A percentile compares a stretch with the other conserved stretches of the same genome.
These are phyloP conservation scores for Zaprionus ornatus DNA, from an alignment of 1,140 invertebrate species.

Conservation along the genomic window DNA sequence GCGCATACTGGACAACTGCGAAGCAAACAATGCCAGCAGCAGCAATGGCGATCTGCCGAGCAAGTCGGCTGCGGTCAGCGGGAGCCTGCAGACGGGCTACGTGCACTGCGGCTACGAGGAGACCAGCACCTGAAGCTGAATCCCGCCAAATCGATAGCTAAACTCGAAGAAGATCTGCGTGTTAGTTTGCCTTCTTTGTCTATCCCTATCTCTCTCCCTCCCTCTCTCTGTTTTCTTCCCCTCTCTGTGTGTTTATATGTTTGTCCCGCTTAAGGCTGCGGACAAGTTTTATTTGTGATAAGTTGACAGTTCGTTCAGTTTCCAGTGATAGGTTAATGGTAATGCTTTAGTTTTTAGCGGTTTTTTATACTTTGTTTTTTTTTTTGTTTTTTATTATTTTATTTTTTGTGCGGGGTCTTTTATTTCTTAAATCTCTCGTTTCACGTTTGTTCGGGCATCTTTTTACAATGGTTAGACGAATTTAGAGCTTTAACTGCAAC, in stretches of 20 bases:
- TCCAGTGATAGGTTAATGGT: background rate
- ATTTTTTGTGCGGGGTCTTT: background rate
- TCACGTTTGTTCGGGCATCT: constrained; percentile 7
- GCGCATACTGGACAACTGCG: constrained; percentile 67
- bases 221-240: background rate
- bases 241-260: constrained; percentile 3
- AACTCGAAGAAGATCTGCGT: constrained; percentile 51
- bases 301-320: background rate
- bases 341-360: background rate
- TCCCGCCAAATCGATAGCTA: too few species aligned
- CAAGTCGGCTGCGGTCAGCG: constrained; percentile 61
- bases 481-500: constrained; percentile 21
- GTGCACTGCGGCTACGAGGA: constrained; percentile 76
- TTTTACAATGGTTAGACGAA: constrained; percentile 13
- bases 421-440: constrained; percentile 4
- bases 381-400: background rate
- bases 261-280: background rate
- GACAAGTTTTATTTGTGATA: constrained; percentile 4
- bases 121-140: constrained; percentile 49
- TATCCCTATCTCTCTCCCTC: background rate
- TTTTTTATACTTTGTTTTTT: background rate
- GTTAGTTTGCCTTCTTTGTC: background rate
- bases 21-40: constrained; percentile 14
- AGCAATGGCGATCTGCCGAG: constrained; percentile 37
- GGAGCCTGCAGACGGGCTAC: constrained; percentile 64